Base-by-base conservation (phyloP, 2,113 vertebrate genomes). In the Colistium nudipinnis region DNA sequence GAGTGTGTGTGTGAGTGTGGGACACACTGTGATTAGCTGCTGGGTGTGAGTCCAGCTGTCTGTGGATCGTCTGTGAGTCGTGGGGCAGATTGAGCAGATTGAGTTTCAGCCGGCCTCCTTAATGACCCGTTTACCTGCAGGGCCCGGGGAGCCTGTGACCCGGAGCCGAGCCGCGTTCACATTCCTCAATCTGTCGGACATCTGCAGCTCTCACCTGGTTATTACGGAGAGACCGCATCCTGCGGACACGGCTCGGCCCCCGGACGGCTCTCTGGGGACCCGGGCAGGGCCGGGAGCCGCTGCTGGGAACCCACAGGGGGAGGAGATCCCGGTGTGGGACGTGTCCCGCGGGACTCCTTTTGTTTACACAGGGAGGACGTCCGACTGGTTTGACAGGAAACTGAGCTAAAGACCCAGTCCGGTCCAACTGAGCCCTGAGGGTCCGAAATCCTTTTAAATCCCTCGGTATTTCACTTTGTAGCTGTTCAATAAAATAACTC, bases 151-250 rank as follows among this genome's bases (percentile, higher is more conserved):
- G 81, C 70, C 64, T 70, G 86, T 70, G 84, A 79, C 62, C 73
- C 77, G 6, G 72, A 41, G 33, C 64, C 38, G 59, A 38, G 53
- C 85, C 65, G 35, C 75, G 39, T 80, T 83, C 74, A 75, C 83
- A 67, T 68, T 87, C 80, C 75, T 68, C 91, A 93, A 93, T 91
- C 92, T 94, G 93, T 88, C 38, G 57, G 92, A 92, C 92, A 93
- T 92, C 91, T 94, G 92, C 86, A 83, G 84, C 87, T 67, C 83
- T 80, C 57, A 90, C 89, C 89, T 27, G 91, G 81, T 93, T 80
- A 94, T 94, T 94, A 94, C 75, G 61, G 54, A 80, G 4, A 79
- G 84, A 85, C 82, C 89, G 62, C 28, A 72, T 16, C 53, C 73
- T 70, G 19, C 76, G 70, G 76, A 82, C 77, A 72, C 30, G 0